Conservation (phyloP, 1,140 invertebrate genomes). For the Ceratina australensis region DNA sequence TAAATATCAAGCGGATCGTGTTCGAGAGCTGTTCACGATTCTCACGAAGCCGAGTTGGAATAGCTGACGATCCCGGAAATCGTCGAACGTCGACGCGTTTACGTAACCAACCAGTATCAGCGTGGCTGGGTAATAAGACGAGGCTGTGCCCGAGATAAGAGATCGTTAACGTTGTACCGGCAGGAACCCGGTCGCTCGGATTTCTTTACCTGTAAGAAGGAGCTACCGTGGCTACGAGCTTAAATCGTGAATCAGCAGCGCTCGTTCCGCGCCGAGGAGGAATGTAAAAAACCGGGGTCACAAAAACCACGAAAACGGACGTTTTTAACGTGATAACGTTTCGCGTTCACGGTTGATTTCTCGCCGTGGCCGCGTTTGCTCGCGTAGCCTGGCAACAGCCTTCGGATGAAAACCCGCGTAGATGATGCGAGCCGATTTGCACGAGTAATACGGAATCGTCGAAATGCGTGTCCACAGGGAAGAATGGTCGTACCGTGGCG, state of each 20-base stretch:
- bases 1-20: slow-evolving; percentile 25
- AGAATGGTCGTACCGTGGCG: not conserved
- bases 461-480: slow-evolving; percentile 39
- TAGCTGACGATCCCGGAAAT: slow-evolving; percentile 20
- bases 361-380: slow-evolving; percentile 20
- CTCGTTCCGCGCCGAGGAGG: not conserved
- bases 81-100: not conserved
- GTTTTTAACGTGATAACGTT: slow-evolving; percentile 35
- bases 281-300: not conserved
- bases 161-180: slow-evolving; percentile 4
- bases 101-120: slow-evolving; percentile 19
- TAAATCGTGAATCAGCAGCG: slow-evolving; percentile 28
- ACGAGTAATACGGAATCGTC: slow-evolving; percentile 23
- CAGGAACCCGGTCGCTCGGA: not conserved
- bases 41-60: not conserved
- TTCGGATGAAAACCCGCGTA: slow-evolving; percentile 30
- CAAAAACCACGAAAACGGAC: slow-evolving; percentile 10
- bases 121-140: not conserved
- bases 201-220: not conserved
- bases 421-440: slow-evolving; percentile 7
- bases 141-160: slow-evolving; percentile 2
- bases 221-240: not conserved
- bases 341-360: slow-evolving; percentile 34
- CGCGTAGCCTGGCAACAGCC: slow-evolving; percentile 60
- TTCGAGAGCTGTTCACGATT: not conserved